Evolutionary conservation across 2,888 invertebrate genomes (phyloP).

Genomic region (Cynaeus angustus): DNA sequence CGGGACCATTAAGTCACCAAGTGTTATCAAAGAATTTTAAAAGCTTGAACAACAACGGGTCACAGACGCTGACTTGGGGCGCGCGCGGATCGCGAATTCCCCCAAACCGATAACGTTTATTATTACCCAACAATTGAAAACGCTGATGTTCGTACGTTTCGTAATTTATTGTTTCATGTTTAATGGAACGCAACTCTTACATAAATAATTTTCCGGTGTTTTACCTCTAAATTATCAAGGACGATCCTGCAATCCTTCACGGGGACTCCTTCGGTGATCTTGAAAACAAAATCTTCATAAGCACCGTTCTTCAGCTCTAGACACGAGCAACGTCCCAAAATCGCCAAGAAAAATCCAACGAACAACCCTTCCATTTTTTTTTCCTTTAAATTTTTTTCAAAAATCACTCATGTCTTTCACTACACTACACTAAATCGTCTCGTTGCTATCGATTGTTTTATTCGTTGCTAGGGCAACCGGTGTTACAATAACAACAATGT

Average conservation of each 20-base stretch:
- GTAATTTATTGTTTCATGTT: no score
- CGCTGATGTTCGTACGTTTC: not conserved
- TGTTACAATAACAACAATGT: conserved; percentile 36
- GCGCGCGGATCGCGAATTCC: not conserved
- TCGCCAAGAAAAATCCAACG: conserved; percentile 33
- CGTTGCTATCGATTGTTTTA: conserved; percentile 41
- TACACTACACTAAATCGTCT: conserved; percentile 34
- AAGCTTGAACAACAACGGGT: conserved; percentile 13
- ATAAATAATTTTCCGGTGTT: conserved; percentile 6
- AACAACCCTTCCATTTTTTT: conserved; percentile 18
- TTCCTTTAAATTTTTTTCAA: conserved; percentile 8
- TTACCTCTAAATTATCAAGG: conserved; percentile 72
- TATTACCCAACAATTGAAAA: not conserved
- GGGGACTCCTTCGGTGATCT: conserved; percentile 71
- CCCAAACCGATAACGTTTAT: not conserved
- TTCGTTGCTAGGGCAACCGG: conserved; percentile 24
- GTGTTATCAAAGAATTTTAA: conserved; percentile 39
- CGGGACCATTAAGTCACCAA: conserved; percentile 32
- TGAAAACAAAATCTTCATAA: conserved; percentile 72
- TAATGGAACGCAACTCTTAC: conserved; percentile 24
- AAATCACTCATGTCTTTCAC: conserved; percentile 37
- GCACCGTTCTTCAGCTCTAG: conserved; percentile 70
- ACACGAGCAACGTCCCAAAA: conserved; percentile 8
- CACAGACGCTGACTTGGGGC: conserved; percentile 9
- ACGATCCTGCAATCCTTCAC: conserved; percentile 70